phyloP scores from a whole-genome alignment of 1,140 invertebrate species.

The Dufourea novaeangliae region DNA sequence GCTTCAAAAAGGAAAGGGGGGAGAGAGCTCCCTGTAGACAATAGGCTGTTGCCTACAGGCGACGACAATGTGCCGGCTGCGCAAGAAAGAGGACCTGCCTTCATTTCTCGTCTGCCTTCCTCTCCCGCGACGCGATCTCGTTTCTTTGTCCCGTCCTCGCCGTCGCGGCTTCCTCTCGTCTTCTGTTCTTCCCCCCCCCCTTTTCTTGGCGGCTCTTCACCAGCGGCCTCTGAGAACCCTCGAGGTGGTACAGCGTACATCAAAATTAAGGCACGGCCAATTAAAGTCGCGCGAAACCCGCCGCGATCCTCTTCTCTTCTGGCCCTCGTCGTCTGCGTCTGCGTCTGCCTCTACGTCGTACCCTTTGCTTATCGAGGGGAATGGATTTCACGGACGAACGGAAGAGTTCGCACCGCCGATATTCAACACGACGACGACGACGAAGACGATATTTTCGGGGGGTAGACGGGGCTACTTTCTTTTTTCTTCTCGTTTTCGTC shows the following conservation, averaged over 20 bases:
- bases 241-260: conserved; percentile 70
- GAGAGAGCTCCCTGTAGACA: conserved; percentile 69
- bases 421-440: not conserved
- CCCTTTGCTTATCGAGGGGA: not conserved
- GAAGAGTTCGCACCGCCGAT: conserved; percentile 7
- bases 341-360: not conserved
- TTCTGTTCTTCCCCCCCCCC: conserved; percentile 32
- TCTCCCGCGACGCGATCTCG: too few species aligned
- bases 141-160: conserved; percentile 41
- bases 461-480: not conserved
- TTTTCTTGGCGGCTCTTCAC: conserved; percentile 58
- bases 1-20: conserved; percentile 65
- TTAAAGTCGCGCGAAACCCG: conserved; percentile 71
- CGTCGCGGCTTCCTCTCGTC: conserved; percentile 42
- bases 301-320: not conserved
- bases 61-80: conserved; percentile 69
- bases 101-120: conserved; percentile 30
- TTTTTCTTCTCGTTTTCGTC: too few species aligned
- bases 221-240: conserved; percentile 64
- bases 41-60: conserved; percentile 76
- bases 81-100: conserved; percentile 55
- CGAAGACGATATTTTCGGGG: conserved; percentile 28
- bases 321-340: not conserved
- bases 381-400: conserved; percentile 14
- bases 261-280: conserved; percentile 77